Percentiles rank a stretch among this genome's conserved stretches.
These are phyloP conservation scores for Gadopsis marmoratus DNA, from an alignment of 2,797 vertebrate genomes.

Conservation along the genomic window DNA sequence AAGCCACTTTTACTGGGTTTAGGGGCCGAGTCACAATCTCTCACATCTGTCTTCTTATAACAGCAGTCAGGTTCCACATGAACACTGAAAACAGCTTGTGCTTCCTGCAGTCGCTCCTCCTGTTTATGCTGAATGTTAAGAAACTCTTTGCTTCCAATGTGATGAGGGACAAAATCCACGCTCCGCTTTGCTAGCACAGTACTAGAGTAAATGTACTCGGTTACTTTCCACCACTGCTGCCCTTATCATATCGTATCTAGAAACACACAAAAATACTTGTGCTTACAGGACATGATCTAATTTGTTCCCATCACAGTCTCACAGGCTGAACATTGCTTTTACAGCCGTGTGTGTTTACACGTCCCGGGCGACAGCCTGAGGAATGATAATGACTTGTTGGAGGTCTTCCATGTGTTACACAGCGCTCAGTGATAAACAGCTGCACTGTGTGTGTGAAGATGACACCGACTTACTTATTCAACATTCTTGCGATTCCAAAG, in stretches of 20 bases:
- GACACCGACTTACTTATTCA: constrained; percentile 89
- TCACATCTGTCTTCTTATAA: too few relatives aligned
- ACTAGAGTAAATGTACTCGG: neutral
- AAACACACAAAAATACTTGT: neutral
- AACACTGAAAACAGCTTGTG: too few relatives aligned
- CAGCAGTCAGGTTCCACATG: too few relatives aligned
- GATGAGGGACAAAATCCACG: too few relatives aligned
- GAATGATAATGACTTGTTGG: constrained; percentile 71
- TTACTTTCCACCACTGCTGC: neutral
- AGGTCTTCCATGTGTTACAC: constrained; percentile 50
- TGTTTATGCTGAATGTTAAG: too few relatives aligned
- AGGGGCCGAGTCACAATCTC: too few relatives aligned
- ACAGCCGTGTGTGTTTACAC: constrained; percentile 37
- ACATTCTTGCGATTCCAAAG: constrained; percentile 93
- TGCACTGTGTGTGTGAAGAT: constrained; percentile 44
- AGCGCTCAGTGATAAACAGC: constrained; percentile 56
- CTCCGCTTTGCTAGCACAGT: too few relatives aligned
- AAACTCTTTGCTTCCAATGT: too few relatives aligned
- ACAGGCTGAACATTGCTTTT: constrained; percentile 8
- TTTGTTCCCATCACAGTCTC: neutral
- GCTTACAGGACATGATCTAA: neutral
- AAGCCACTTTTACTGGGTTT: too few relatives aligned
- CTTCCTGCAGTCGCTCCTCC: too few relatives aligned
- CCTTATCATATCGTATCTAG: neutral
- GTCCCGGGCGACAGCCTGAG: constrained; percentile 47